Base-by-base conservation (phyloP, 1,140 invertebrate genomes). In the Papilio helenus region DNA sequence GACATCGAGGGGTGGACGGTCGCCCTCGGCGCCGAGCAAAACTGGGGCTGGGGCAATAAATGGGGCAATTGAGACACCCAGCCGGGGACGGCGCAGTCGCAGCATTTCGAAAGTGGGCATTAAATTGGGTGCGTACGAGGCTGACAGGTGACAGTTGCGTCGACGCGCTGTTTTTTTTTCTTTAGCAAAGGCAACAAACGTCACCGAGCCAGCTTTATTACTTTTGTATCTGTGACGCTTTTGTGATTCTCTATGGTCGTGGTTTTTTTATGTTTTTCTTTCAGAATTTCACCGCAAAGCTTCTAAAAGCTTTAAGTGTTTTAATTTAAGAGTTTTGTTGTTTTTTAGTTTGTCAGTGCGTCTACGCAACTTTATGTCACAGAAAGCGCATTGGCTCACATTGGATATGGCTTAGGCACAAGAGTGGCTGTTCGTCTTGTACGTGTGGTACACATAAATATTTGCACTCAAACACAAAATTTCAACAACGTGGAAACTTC, bases 71-170 rank as follows among this genome's bases (percentile, higher is more conserved):
- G 86, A 83, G 68, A 68, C 87, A 82, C 95, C 85, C 85, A 93
- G 79, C 88, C 94, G 81, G 84, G 92, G 82, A 84, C 92, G 86
- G 81, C 92, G 90, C 88, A 95, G 92, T 84, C 92, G 94, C 83
- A 95, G 92, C 85, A 86, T 92, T 78, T 90, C 90, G 65, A 95
- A 94, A 94, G 93, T 95, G 86, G 94, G 93, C 79, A 95, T 94
- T 88, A 94, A 93, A 90, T 89, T 95, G 92, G 94, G 94, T 95
- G 93, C 92, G 94, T 95, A 94, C 87, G 81, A 79, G 76, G 79
- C 83, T 78, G 82, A 68, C 83, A 87, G 81, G 92, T 92, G 92
- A 88, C 89, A 83, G 93, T 93, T 93, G 93, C 93, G 93, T 94
- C 90, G 91, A 91, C 92, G 91, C 91, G 88, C 92, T 93, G 89